These are phyloP conservation scores for Cyrtorhinus lividipennis DNA, from an alignment of 1,140 invertebrate genomes.

Conservation along the genomic window DNA sequence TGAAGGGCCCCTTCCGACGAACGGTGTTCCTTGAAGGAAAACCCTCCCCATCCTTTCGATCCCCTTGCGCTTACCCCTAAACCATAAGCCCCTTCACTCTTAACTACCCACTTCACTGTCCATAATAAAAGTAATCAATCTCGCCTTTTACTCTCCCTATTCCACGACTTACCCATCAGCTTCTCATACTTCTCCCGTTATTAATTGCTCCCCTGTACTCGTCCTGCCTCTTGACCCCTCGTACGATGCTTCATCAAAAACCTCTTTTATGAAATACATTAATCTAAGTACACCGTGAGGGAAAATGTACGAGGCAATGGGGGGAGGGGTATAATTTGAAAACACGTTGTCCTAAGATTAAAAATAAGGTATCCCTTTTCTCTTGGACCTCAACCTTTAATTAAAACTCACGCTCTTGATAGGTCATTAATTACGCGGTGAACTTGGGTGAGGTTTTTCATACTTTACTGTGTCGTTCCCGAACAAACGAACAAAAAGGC, in stretches of 20 bases:
- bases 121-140: conserved; percentile 23
- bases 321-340: not conserved
- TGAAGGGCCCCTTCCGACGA: too few species aligned
- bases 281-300: conserved; percentile 12
- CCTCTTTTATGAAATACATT: conserved; percentile 19
- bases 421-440: too few species aligned
- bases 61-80: not conserved
- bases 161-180: too few species aligned
- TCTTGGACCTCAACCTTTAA: too few species aligned
- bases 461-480: too few species aligned
- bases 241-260: conserved; percentile 1
- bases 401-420: too few species aligned
- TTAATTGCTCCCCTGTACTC: conserved; percentile 16
- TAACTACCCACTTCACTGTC: conserved; percentile 12
- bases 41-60: not conserved
- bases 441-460: too few species aligned
- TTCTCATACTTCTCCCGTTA: conserved; percentile 9
- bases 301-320: not conserved
- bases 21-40: too few species aligned
- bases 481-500: too few species aligned
- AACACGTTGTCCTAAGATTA: not conserved
- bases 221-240: not conserved
- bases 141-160: conserved; percentile 3
- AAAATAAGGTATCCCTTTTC: not conserved
- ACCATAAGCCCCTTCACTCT: not conserved